These are phyloP conservation scores for Babylonia areolata DNA, from an alignment of 1,140 invertebrate species.

Conservation along the genomic window DNA sequence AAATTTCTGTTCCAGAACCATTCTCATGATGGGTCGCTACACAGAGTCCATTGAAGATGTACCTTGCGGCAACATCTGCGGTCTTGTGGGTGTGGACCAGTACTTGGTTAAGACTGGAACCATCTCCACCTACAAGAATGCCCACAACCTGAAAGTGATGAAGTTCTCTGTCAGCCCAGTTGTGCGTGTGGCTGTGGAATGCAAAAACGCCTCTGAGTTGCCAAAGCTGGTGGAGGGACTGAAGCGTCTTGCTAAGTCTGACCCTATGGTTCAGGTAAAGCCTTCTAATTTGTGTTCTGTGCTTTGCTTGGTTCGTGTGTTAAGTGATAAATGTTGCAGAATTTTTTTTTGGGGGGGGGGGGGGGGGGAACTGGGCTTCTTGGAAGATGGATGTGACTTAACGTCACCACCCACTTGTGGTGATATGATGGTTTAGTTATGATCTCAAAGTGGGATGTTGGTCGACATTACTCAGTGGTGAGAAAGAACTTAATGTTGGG, in stretches of 20 bases:
- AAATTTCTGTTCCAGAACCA: conserved; percentile 88
- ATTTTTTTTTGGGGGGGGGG: no score
- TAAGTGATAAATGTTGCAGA: no score
- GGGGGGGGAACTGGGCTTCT: no score
- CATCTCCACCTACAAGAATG: conserved; percentile 98
- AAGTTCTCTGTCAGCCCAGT: conserved; percentile 99
- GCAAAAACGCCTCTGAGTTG: conserved; percentile 99
- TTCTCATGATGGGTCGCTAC: conserved; percentile 99
- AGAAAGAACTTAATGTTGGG: no score
- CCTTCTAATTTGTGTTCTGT: no score
- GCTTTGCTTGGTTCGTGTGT: no score
- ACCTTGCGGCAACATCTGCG: conserved; percentile 99
- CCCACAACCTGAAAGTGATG: conserved; percentile 96
- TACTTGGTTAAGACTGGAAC: conserved; percentile 99
- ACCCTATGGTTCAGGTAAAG: conserved; percentile 94
- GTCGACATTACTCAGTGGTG: no score
- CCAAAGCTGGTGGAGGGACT: conserved; percentile 98
- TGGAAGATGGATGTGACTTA: no score
- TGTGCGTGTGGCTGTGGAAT: conserved; percentile 99
- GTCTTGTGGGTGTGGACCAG: conserved; percentile 99
- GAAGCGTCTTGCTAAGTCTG: conserved; percentile 98
- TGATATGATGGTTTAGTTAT: no score
- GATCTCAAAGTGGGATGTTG: no score
- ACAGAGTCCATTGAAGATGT: conserved; percentile 99
- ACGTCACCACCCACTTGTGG: no score